Evolutionary conservation across 2,797 vertebrate genomes (phyloP), one percentile per base, ranked within the genome.

Genomic region (Macroramphosus scolopax): DNA sequence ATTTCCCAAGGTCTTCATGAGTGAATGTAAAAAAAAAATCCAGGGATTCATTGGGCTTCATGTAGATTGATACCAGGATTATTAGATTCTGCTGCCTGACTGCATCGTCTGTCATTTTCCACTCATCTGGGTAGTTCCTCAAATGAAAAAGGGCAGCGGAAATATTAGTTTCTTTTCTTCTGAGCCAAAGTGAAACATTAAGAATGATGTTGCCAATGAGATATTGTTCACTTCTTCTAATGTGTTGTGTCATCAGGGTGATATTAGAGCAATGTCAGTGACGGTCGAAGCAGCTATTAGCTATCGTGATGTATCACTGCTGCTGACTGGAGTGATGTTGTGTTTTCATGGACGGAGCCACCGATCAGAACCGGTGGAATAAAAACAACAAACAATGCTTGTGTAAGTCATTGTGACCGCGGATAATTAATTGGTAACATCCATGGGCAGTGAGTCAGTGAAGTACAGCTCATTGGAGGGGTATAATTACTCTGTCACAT

Each of bases 161-260:
- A n/a, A n/a, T n/a, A n/a, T n/a, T 33, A 4, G 10, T 17, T 24
- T 20, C 12, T 29, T 37, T 28, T 50, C 17, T n/a, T 38, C 46
- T 14, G 24, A 37, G n/a, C 25, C 8, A 28, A 35, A 17, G 15
- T 9, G 24, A 17, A 15, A 36, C 22, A 7, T 13, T 11, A 14
- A 24, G 12, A 11, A 28, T 16, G 9, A 20, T 22, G 26, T 2
- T 16, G 11, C 14, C 6, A 8, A 32, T 12, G 33, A 31, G 16
- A 18, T 30, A 51, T 63, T 63, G 18, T 55, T 67, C 56, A 30
- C 25, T 62, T 51, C 48, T 33, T 55, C 13, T 65, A 58, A 62
- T 56, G 52, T 43, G 34, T 32, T 44, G 15, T 42, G 9, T 51
- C 33, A 36, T 52, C 43, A 37, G 31, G 17, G 25, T 32, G 32